Base-by-base conservation (phyloP, 2,888 invertebrate species). In the Scrobipalpa costella region DNA sequence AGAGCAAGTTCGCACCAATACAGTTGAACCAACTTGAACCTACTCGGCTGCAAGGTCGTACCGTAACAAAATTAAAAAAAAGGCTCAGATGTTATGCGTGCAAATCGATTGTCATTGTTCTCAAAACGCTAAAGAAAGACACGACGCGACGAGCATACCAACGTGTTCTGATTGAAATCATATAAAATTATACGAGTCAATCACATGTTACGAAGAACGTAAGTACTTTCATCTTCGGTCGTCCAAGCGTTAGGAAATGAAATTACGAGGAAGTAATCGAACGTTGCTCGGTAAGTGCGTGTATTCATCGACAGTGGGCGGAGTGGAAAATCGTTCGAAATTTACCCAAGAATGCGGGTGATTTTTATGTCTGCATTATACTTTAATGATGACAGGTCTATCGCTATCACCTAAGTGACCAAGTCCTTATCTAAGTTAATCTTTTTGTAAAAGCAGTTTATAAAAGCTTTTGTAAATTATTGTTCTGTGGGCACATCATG, bases 221-320 rank as follows among this genome's bases (percentile, higher is more conserved):
- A 72, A 66, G 64, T 68, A 78, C 78, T 80, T 81, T 80, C 79
- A 79, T 81, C 78, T 79, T 80, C 75, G 69, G 76, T 70, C 66
- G 70, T 66, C 62, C 49, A 61, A 61, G 66, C 66, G 71, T 70
- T 71, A 73, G 76, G 78, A 82, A 83, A 79, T 76, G 72, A 79
- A 81, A 81, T 76, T 70, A 76, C 69, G 68, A 80, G 81, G 80
- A 84, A 85, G 80, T 78, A 81, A 81, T 79, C 70, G 75, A 72
- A 72, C 67, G 64, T 65, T 49, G 70, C 79, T 78, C 77, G 77
- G 75, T 75, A 15, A 55, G 55, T 77, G 80, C 79, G 79, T 79
- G 77, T 73, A 70, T 68, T 73, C 68, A 71, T 71, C 70, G 63
- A 67, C 63, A 67, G 67, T 67, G 64, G 64, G 66, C 65, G 68